Evolutionary conservation across 1,140 invertebrate species (phyloP).

Genomic region (Drosophila nigromelanica): DNA sequence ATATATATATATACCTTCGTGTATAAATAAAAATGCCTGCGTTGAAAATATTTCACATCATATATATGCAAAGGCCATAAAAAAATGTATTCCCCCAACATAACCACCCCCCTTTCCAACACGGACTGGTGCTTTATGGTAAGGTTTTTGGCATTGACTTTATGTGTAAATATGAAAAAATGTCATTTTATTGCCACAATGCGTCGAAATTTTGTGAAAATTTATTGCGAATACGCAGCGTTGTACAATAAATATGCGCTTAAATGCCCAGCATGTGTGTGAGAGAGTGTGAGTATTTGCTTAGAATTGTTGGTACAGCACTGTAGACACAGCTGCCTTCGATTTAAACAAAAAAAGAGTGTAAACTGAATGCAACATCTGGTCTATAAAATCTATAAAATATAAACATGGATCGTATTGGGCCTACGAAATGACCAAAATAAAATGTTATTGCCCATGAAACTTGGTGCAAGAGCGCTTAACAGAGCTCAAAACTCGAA

Average conservation of each 20-base stretch:
- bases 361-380: slow-evolving; percentile 25
- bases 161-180: slow-evolving; percentile 83
- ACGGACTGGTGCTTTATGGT: slow-evolving; percentile 16
- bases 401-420: slow-evolving; percentile 7
- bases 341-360: slow-evolving; percentile 19
- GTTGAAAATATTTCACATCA: slow-evolving; percentile 72
- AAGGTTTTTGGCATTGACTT: slow-evolving; percentile 65
- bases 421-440: slow-evolving; percentile 1
- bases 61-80: slow-evolving; percentile 66
- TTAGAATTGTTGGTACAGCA: slow-evolving; percentile 55
- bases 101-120: not conserved
- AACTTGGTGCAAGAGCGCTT: not conserved
- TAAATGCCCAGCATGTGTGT: slow-evolving; percentile 57
- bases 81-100: slow-evolving; percentile 40
- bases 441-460: not conserved
- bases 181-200: slow-evolving; percentile 81
- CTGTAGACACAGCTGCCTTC: slow-evolving; percentile 61
- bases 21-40: slow-evolving; percentile 70
- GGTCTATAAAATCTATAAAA: not conserved
- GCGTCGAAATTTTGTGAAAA: slow-evolving; percentile 79
- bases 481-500: no score
- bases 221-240: slow-evolving; percentile 79
- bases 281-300: slow-evolving; percentile 48
- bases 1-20: slow-evolving; percentile 35
- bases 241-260: slow-evolving; percentile 79